Base-by-base conservation (phyloP, 1,140 invertebrate species). In the Diabrotica undecimpunctata region DNA sequence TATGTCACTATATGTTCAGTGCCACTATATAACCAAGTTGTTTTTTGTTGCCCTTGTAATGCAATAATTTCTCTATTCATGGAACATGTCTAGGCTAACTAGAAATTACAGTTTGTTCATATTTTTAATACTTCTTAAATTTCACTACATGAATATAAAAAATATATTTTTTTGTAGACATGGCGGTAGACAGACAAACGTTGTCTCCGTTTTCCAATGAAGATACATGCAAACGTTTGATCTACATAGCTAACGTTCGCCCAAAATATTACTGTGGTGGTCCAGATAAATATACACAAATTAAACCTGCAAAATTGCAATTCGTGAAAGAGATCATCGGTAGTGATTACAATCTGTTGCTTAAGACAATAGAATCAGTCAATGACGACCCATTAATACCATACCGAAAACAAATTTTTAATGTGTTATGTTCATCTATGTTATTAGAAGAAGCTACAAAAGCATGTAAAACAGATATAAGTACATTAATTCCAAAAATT, bases 401-500 rank as follows among this genome's bases (percentile, higher is more conserved):
- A 5, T 55, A 63, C 56, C 58, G 71, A 41, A 38, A 59, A 10
- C 66, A 62, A 14, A 50, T 74, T 8, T 70, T 69, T 50, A 61
- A 66, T 8, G 7, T 72, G 10, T 54, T 72, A 54, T 67, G 50
- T n/a, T 35, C 50, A 13, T 50, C 54, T 59, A 41, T 72, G 9
- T 39, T 35, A 13, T 38, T 63, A 7, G 64, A 66, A 39, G 53
- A 58, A 11, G 7, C 59, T n/a, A 55, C 38, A 10, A 8, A 39
- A 10, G 62, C 65, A 38, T 41, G 59, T 12, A 70, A 67, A 61
- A 13, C 69, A 13, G 76, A 75, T 57, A 82, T 85, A 7, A 83
- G 84, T 54, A 73, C 78, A 65, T 74, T 74, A 41, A 72, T 84
- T 11, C 66, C 77, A 53, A 72, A 78, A 64, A 72, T 85, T 11